Base-by-base conservation (phyloP, 2,113 vertebrate genomes). In the Callithrix jacchus region DNA sequence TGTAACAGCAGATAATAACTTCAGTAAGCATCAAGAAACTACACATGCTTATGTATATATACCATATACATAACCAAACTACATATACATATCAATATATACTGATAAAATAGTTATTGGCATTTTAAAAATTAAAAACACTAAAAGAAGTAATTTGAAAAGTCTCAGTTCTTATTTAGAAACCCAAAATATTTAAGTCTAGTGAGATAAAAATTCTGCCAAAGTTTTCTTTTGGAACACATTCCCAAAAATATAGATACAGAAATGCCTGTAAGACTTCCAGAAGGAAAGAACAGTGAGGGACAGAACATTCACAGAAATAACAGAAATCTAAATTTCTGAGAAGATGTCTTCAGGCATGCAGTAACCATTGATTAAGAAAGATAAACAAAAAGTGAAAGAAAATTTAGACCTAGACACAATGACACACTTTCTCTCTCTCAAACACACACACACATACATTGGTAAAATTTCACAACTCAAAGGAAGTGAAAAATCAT, bases 1-100 rank as follows among this genome's bases (percentile, higher is more conserved):
- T 66, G 49, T 74, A 68, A 35, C 14, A 83, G 37, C 56, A 74
- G 8, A 49, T 37, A 58, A 86, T 49, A 68, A 68, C 20, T 80
- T 87, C 30, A 54, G 20, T 45, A 54, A 83, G n/a, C 64, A 17
- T 85, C 54, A 90, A 94, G 37, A 93, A 96, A 93, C 49, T 11
- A 4, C 11, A 42, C 49, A 56, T 6, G 56, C 1, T 35, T 35
- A 35, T 35, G 16, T 68, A 17, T 35, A 17, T 74, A 74, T 74
- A 74, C 12, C 8, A 1, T 74, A 74, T 42, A 74, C 3, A 27
- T 23, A 71, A 71, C n/a, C 61, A 64, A 64, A 30, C 61, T 64
- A 40, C 2, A 52, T 1, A 54, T 2, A 66, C 0, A 52, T 8
- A 14, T 5, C 23, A 14, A 21, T 30, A 32, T 21, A 21, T n/a